Conservation (phyloP, 1,140 invertebrate species). For the Calephelis virginiensis region DNA sequence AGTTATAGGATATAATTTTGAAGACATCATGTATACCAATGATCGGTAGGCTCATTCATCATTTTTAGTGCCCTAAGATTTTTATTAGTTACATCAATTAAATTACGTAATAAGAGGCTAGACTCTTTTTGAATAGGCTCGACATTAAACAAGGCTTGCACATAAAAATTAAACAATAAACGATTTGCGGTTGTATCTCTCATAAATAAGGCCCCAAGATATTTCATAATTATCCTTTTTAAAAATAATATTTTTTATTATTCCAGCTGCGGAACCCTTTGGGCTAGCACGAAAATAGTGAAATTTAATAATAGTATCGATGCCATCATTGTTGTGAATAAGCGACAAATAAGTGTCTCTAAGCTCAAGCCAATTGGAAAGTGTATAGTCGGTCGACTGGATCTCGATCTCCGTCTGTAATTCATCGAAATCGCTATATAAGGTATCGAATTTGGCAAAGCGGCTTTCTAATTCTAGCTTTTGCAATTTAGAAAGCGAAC, state of each 20-base stretch:
- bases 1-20: slow-evolving; percentile 27
- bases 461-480: slow-evolving; percentile 27
- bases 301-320: slow-evolving; percentile 4
- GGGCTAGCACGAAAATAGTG: slow-evolving; percentile 6
- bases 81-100: slow-evolving; percentile 28
- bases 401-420: slow-evolving; percentile 32
- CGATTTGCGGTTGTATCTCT: too few relatives aligned
- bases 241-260: slow-evolving; percentile 3
- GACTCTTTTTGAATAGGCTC: neutral
- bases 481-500: slow-evolving; percentile 20
- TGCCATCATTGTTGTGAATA: slow-evolving; percentile 3
- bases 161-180: too few relatives aligned
- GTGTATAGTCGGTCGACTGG: slow-evolving; percentile 18
- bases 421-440: slow-evolving; percentile 27
- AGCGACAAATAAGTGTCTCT: neutral
- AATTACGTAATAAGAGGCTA: slow-evolving; percentile 1
- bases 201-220: too few relatives aligned
- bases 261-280: neutral
- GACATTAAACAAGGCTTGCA: neutral
- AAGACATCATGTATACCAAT: slow-evolving; percentile 26
- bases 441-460: slow-evolving; percentile 25
- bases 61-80: slow-evolving; percentile 31
- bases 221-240: neutral
- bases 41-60: too few relatives aligned
- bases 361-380: slow-evolving; percentile 8